Conservation (phyloP, 1,140 invertebrate species). For the Drosophila obscura region DNA sequence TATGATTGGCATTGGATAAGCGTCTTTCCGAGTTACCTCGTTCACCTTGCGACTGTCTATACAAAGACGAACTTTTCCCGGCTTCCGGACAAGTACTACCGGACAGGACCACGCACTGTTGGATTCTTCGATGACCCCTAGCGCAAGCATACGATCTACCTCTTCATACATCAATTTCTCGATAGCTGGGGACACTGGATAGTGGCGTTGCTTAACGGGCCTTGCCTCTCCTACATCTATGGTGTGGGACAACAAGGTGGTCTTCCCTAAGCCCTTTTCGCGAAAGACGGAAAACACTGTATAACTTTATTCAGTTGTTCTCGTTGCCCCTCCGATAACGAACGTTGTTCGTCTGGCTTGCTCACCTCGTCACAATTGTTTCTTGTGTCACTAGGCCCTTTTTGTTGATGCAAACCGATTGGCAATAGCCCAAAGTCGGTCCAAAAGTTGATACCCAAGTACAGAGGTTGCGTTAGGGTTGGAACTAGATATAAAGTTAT, state of each 20-base stretch:
- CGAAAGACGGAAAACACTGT: background rate
- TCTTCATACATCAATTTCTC: constrained; percentile 2
- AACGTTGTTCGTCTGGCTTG: background rate
- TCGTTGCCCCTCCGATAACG: background rate
- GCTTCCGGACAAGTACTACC: too few species aligned
- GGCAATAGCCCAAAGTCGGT: too few species aligned
- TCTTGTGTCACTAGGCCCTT: background rate
- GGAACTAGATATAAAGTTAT: too few species aligned
- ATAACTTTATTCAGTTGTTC: background rate
- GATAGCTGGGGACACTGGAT: constrained; percentile 4
- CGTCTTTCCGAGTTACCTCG: constrained; percentile 2
- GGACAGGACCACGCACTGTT: too few species aligned
- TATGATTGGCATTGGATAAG: constrained; percentile 1
- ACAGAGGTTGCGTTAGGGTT: too few species aligned
- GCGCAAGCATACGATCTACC: background rate
- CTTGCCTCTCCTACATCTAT: background rate
- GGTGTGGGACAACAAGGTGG: background rate
- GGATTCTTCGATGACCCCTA: constrained; percentile 1
- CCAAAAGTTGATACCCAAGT: too few species aligned
- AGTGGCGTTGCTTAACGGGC: background rate
- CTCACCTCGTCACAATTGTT: background rate
- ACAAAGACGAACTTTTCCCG: too few species aligned
- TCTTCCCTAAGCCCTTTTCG: constrained; percentile 6
- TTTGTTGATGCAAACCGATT: too few species aligned
- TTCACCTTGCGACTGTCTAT: too few species aligned